Base-by-base conservation (phyloP, 92 coral and sea anemone species). In the Parazoanthus atlanticus region DNA sequence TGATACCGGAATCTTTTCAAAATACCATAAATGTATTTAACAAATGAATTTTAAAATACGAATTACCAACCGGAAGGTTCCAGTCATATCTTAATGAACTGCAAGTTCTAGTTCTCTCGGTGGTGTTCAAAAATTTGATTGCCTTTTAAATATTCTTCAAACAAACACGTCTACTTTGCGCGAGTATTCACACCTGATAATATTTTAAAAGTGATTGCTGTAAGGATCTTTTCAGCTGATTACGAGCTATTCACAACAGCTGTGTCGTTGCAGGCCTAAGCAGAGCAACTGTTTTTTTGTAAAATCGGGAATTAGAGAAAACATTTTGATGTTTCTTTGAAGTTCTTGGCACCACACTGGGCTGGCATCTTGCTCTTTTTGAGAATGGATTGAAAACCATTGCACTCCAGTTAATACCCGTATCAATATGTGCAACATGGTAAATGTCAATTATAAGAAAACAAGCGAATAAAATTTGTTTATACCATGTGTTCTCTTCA, bases 161-260 rank as follows among this genome's bases (percentile, higher is more conserved):
- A 69, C 79, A 72, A 47, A 29, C 49, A 71, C 61, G 31, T 46
- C 49, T 41, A 25, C 64, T 47, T 84, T 28, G 56, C 69, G 58
- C 66, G 23, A 26, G 21, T 47, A 70, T 71, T 84, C 87, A 84
- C 87, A 84, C 87, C 64, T 84, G 74, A 84, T 84, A 84, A 84
- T 71, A 72, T 84, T 84, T 70, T 70, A 84, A 84, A 8, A 69
- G 78, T 71, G 54, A 84, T 83, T 69, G 38, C 32, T 84, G 38
- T 43, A 32, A 28, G 66, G 74, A 43, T 70, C 52, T 67, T 70
- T 32, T 70, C 52, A 46, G 49, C 66, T 67, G 86, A 66, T 70
- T 84, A 69, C 31, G 65, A 70, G 12, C 87, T 69, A 41, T 54
- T 40, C 64, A 71, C 65, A 84, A 26, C 87, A 41, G 78, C 74